Percentiles rank a stretch among this genome's conserved stretches.
Conservation (phyloP, 2,113 vertebrate genomes). For the Psettodes erumei region DNA sequence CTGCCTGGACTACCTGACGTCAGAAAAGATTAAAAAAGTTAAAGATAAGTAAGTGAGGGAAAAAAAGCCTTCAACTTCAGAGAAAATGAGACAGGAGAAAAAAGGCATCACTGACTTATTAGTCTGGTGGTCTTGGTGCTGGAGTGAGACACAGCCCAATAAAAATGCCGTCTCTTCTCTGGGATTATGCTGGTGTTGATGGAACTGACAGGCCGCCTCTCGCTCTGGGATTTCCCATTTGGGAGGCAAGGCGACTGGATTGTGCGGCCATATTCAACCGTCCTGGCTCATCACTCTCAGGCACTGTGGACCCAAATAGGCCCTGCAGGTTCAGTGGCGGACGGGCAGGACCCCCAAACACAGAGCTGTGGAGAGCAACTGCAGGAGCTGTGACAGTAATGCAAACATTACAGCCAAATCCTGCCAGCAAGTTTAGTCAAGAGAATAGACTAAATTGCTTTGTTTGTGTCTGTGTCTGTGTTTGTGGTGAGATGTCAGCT, state of each 20-base stretch:
- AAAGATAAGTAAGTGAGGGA: constrained; percentile 23
- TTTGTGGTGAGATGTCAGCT: constrained; percentile 33
- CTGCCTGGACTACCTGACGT: constrained; percentile 20
- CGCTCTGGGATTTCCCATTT: constrained; percentile 57
- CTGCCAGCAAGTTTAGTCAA: constrained; percentile 23
- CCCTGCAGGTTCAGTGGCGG: constrained; percentile 38
- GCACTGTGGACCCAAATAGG: constrained; percentile 42
- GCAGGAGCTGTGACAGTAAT: constrained; percentile 41
- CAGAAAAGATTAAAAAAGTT: constrained; percentile 22
- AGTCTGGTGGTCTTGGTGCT: constrained; percentile 36
- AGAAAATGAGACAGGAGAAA: constrained; percentile 5
- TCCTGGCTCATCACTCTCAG: constrained; percentile 53
- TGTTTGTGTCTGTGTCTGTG: constrained; percentile 6
- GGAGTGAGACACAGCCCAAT: constrained; percentile 64
- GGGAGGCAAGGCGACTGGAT: constrained; percentile 41
- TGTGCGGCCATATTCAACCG: constrained; percentile 52
- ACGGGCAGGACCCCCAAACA: constrained; percentile 9
- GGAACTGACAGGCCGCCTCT: constrained; percentile 60
- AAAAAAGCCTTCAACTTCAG: constrained; percentile 25
- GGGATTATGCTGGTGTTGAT: constrained; percentile 61
- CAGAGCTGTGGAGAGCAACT: constrained; percentile 25
- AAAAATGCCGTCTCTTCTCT: constrained; percentile 64
- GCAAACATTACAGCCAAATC: constrained; percentile 37
- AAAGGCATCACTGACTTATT: constrained; percentile 52
- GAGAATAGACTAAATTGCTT: constrained; percentile 34